Evolutionary conservation across 1,140 invertebrate genomes (phyloP).

Genomic region (Bombus ignitus): DNA sequence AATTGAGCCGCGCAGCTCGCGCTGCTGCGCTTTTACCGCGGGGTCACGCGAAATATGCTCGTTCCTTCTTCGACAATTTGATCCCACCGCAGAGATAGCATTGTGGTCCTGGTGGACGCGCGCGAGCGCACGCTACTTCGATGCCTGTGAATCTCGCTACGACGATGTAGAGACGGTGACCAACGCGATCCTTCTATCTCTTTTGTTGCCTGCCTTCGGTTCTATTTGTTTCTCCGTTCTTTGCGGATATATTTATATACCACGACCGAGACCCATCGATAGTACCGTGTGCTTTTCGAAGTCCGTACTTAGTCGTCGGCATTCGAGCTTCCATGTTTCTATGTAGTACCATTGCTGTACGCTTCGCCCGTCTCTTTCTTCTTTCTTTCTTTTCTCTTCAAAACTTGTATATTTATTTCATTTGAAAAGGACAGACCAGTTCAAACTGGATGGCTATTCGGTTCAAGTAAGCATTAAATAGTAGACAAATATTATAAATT

Average conservation of each 20-base stretch:
- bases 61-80: conserved; percentile 80
- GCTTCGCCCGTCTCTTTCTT: background rate
- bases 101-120: conserved; percentile 72
- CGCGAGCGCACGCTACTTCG: conserved; percentile 21
- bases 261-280: conserved; percentile 58
- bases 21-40: conserved; percentile 70
- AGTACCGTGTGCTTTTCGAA: conserved; percentile 51
- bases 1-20: conserved; percentile 73
- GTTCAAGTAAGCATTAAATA: no score
- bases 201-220: background rate
- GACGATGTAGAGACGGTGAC: conserved; percentile 27
- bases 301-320: conserved; percentile 50
- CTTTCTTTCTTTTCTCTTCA: background rate
- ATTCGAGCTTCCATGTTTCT: conserved; percentile 64
- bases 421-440: no score
- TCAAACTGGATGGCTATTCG: no score
- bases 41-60: conserved; percentile 80
- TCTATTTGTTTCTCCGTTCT: conserved; percentile 14
- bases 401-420: no score
- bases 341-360: conserved; percentile 29
- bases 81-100: conserved; percentile 79
- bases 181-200: conserved; percentile 25
- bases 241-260: conserved; percentile 64
- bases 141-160: conserved; percentile 18
- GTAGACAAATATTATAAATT: no score